phyloP scores from a whole-genome alignment of 2,797 vertebrate genomes.

The Xyrichtys novacula region DNA sequence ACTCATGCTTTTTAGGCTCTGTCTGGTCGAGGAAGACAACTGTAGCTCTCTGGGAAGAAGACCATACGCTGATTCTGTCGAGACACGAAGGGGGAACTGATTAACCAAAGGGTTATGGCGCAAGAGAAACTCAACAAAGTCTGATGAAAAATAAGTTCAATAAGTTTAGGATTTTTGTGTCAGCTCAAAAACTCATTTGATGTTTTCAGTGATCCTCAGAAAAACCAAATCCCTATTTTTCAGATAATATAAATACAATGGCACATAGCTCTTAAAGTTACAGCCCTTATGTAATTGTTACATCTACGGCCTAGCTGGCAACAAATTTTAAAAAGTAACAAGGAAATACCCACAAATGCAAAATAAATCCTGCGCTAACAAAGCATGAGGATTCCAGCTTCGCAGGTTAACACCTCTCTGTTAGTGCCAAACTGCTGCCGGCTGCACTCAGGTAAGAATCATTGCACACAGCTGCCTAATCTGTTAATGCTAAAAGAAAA shows the following conservation, averaged over 20 bases:
- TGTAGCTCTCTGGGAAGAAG: constrained; percentile 97
- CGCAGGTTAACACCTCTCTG: not conserved
- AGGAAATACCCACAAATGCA: constrained; percentile 12
- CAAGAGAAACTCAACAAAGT: constrained; percentile 12
- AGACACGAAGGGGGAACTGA: constrained; percentile 24
- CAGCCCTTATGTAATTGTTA: constrained; percentile 6
- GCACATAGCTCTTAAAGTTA: not conserved
- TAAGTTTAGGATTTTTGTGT: not conserved
- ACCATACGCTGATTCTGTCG: constrained; percentile 96
- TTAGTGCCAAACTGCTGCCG: not conserved
- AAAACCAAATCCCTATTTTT: not conserved
- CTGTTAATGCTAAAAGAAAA: constrained; percentile 18
- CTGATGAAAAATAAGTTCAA: not conserved
- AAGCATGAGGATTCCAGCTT: constrained; percentile 31
- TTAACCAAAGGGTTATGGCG: constrained; percentile 21
- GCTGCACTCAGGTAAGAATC: constrained; percentile 23
- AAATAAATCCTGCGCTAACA: constrained; percentile 18
- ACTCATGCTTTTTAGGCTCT: constrained; percentile 93
- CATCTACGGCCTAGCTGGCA: constrained; percentile 25
- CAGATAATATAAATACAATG: not conserved
- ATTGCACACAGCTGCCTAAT: constrained; percentile 1
- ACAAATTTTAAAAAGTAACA: constrained; percentile 34
- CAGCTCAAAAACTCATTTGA: not conserved
- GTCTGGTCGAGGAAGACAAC: constrained; percentile 90
- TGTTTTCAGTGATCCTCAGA: not conserved